Base-by-base conservation (phyloP, 1,140 invertebrate genomes). In the Pseudoatta argentina region DNA sequence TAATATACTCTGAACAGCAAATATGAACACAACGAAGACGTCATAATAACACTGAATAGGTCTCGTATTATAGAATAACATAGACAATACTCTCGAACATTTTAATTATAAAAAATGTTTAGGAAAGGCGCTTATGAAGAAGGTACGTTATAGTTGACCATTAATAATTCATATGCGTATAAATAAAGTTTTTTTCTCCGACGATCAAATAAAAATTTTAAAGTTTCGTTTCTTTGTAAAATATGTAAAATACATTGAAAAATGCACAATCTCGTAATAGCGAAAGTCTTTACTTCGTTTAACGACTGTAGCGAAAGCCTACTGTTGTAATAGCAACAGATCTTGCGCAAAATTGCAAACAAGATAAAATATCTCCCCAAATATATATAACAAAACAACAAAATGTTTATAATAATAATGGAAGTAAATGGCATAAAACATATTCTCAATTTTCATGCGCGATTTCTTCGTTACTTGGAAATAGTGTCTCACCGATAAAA, bases 1-100 rank as follows among this genome's bases (percentile, higher is more conserved):
- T 51, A 44, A 51, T 86, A 90, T 91, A 82, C 63, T 91, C 57
- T 88, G 63, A 91, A 91, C 63, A 87, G 48, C 78, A 89, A 79
- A 73, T 81, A 78, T 88, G 88, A 90, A 91, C 89, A 89, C 66
- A 91, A 90, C 86, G 24, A 86, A 90, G 39, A 34, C 64, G 78
- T n/a, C 27, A 30, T 85, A 21, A 86, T 89, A 86, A 89, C 24
- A 55, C n/a, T 44, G 44, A 88, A 88, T 39, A 87, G 44, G 18
- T 16, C 48, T 63, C 34, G 44, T 34, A 16, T 44, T 82, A 21
- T 71, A 16, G 21, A 64, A 48, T 63, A 24, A 57, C 48, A n/a
- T 8, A 69, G 16, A 71, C 39, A 57, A 77, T 16, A 34, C 27
- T 64, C 18, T 78, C 3, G 21, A 59, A 75, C 21, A 75, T 48